A percentile compares a stretch with the other conserved stretches of the same genome.
Conservation (phyloP, 2,888 invertebrate genomes). For the Nasonovia ribisnigri region DNA sequence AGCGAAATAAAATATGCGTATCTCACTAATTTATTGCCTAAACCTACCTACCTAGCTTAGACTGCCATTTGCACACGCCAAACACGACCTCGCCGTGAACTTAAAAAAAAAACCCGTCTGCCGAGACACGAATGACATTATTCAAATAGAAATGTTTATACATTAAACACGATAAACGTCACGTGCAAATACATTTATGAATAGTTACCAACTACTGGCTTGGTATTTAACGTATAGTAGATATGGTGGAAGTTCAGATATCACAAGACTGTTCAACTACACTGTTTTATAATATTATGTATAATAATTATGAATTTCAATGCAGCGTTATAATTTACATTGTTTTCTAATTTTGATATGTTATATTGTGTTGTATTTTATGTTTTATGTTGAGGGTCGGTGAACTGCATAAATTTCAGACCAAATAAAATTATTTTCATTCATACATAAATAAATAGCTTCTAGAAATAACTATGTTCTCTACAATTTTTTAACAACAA, state of each 20-base stretch:
- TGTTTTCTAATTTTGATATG: neutral
- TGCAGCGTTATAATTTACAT: neutral
- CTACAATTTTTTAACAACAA: neutral
- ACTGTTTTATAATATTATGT: neutral
- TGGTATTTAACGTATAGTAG: neutral
- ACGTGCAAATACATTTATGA: neutral
- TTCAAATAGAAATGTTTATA: neutral
- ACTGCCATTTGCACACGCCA: neutral
- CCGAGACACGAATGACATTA: neutral
- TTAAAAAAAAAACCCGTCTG: neutral
- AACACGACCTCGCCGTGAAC: neutral
- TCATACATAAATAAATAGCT: neutral
- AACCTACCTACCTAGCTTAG: neutral
- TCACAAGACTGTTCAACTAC: neutral
- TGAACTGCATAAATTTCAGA: neutral
- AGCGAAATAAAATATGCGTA: neutral
- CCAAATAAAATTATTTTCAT: neutral
- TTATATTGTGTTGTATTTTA: neutral
- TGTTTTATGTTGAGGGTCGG: neutral
- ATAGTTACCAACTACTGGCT: neutral
- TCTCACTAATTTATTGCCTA: neutral
- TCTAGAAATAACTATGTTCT: neutral
- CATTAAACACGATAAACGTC: neutral
- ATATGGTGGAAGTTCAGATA: neutral
- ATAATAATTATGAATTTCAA: neutral